A percentile compares a stretch with the other conserved stretches of the same genome.
phyloP scores from a whole-genome alignment of 2,888 invertebrate genomes.

The Parnassius orleans region DNA sequence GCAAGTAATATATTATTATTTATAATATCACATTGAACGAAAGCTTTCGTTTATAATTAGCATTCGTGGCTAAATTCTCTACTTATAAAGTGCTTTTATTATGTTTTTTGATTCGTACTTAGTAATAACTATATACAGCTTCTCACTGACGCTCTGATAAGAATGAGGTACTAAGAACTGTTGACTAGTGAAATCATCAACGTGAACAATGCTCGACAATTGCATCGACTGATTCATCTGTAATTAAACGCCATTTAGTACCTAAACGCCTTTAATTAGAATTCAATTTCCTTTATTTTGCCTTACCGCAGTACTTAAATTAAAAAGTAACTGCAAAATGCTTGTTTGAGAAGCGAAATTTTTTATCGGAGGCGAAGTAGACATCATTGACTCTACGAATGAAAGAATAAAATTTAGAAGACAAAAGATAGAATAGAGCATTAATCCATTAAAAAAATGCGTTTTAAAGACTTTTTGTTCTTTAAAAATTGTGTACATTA shows the following conservation, averaged over 20 bases:
- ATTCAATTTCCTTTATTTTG: conserved; percentile 12
- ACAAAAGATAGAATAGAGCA: not conserved
- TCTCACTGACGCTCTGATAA: conserved; percentile 27
- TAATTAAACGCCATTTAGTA: not conserved
- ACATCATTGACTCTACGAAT: conserved; percentile 4
- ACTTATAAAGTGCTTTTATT: not conserved
- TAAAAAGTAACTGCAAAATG: conserved; percentile 9
- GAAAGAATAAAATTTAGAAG: conserved; percentile 1
- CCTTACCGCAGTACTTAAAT: not conserved
- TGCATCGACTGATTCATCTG: conserved; percentile 5
- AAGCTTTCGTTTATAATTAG: too few species aligned
- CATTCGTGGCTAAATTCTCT: too few species aligned
- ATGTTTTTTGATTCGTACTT: not conserved
- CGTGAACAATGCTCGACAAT: conserved; percentile 15
- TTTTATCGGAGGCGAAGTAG: conserved; percentile 10
- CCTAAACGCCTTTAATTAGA: not conserved
- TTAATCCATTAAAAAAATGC: not conserved
- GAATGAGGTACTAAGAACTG: conserved; percentile 32
- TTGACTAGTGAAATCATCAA: conserved; percentile 52
- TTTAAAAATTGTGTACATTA: too few species aligned
- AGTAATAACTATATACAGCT: conserved; percentile 2
- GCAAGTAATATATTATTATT: too few species aligned
- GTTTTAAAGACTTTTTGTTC: too few species aligned
- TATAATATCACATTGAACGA: too few species aligned
- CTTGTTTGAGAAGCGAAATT: conserved; percentile 11